Evolutionary conservation across 2,888 invertebrate genomes (phyloP), one percentile per base, ranked within the genome.

Genomic region (Entomobrya multifasciata): DNA sequence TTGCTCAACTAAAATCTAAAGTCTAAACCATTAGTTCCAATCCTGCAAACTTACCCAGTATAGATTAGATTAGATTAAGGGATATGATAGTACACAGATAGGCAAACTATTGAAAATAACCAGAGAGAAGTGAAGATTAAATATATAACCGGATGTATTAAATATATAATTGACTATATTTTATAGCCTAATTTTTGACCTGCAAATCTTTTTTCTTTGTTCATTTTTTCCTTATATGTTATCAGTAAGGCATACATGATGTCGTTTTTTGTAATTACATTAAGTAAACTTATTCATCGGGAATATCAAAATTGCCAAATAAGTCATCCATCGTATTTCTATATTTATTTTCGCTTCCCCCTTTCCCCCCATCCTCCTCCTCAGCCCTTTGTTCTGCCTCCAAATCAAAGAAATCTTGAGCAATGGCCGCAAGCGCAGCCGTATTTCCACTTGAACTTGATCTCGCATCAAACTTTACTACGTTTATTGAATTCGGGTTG

Each of bases 391-490:
- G 72, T n/a, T 85, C 72, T n/a, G 80, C 83, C 5, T 90, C 90
- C 17, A 86, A 47, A 41, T 89, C 89, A 17, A 85, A 85, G 76
- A 90, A 90, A 25, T 90, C 88, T 79, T 88, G 87, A 65, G 90
- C 90, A 78, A 90, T 89, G 0, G 88, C 88, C 20, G 88, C 88
- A 55, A 90, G 52, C 6, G 89, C 88, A 11, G 90, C 88, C 70
- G 88, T 88, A 49, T 67, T 88, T 27, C 82, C 72, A 41, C 79
- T 72, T 2, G 82, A 52, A n/a, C 85, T 82, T 8, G 85, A 72
- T n/a, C 89, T 70, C 11, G 88, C 90, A 67, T 90, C 89, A 72
- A 90, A 88, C 15, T 85, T 86, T 11, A 90, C 82, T 0, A 89
- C 78, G 76, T 89, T 89, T 6, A 90, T 52, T 11, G 79, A 44